Evolutionary conservation across 2,113 vertebrate species (phyloP).

Genomic region (Ramphastos sulfuratus): DNA sequence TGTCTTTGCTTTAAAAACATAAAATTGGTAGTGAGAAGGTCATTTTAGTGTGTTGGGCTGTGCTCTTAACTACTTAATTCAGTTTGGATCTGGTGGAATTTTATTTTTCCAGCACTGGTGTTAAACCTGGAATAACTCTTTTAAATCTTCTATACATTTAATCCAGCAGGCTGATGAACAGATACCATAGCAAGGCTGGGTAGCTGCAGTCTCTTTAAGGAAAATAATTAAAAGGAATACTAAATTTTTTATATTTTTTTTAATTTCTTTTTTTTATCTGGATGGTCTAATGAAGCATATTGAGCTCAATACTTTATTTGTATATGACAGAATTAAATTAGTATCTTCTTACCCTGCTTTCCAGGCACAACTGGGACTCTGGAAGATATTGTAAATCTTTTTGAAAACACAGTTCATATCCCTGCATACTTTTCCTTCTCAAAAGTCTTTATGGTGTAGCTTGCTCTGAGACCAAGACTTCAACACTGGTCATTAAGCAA

Average conservation of each 20-base stretch:
- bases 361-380: not conserved
- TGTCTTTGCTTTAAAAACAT: not conserved
- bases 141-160: not conserved
- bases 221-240: not conserved
- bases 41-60: not conserved
- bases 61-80: conserved; percentile 30
- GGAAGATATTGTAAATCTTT: not conserved
- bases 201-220: not conserved
- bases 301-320: not conserved
- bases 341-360: conserved; percentile 15
- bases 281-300: not conserved
- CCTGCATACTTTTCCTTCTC: not conserved
- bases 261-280: not conserved
- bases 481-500: not conserved
- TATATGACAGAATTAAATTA: not conserved
- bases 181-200: not conserved
- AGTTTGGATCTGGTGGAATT: conserved; percentile 16
- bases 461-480: not conserved
- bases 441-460: not conserved
- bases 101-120: conserved; percentile 13
- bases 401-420: not conserved
- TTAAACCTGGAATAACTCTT: conserved; percentile 11
- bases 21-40: not conserved
- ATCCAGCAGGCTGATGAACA: conserved; percentile 7
- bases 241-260: not conserved